Conservation (phyloP, 2,888 invertebrate species). For the Branchellion lobata region DNA sequence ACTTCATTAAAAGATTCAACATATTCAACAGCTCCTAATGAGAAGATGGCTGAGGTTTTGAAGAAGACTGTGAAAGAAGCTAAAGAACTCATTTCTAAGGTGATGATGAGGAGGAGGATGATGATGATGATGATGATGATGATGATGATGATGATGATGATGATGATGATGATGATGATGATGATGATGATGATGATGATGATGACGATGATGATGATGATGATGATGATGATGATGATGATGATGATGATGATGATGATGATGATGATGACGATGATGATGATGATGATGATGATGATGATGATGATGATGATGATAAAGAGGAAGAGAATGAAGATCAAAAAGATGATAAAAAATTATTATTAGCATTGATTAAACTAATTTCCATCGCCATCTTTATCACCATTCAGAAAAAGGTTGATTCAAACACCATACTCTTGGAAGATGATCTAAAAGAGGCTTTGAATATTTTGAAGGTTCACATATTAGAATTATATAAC, state of each 20-base stretch:
- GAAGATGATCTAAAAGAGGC: not conserved
- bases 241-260: too few relatives aligned
- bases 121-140: not conserved
- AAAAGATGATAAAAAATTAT: not conserved
- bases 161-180: not conserved
- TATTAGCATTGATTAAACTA: not conserved
- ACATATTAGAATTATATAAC: slow-evolving; percentile 72
- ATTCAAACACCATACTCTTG: not conserved
- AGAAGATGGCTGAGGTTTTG: slow-evolving; percentile 77
- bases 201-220: not conserved
- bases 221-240: not conserved
- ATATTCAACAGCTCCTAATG: slow-evolving; percentile 70
- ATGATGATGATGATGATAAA: too few relatives aligned
- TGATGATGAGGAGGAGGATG: slow-evolving; percentile 46
- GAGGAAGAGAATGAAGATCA: too few relatives aligned
- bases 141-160: not conserved
- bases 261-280: too few relatives aligned
- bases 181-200: too few relatives aligned
- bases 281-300: too few relatives aligned
- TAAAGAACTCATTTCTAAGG: slow-evolving; percentile 77
- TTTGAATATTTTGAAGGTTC: slow-evolving; percentile 56
- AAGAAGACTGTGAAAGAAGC: slow-evolving; percentile 77
- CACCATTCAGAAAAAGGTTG: slow-evolving; percentile 3
- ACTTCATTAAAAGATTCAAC: slow-evolving; percentile 3
- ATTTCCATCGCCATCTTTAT: not conserved